phyloP scores from a whole-genome alignment of 2,113 vertebrate genomes.

The Natator depressus region DNA sequence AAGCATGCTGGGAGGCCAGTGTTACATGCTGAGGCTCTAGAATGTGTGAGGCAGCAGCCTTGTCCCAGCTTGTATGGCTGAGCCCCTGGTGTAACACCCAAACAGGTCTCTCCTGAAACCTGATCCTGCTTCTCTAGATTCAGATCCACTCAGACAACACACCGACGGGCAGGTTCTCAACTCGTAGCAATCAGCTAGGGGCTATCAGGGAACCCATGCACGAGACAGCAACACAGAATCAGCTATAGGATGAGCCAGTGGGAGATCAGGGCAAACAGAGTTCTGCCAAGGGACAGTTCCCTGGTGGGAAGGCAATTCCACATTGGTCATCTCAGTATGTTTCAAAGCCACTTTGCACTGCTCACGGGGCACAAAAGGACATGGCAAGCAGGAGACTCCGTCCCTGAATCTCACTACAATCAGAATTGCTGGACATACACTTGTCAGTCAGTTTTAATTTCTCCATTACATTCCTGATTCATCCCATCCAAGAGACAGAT shows the following conservation, averaged over 20 bases:
- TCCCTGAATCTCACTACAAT: neutral
- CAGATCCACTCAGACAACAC: neutral
- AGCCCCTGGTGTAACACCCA: neutral
- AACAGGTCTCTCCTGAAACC: neutral
- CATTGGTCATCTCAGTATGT: neutral
- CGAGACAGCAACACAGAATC: neutral
- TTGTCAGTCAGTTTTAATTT: neutral
- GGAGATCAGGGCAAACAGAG: neutral
- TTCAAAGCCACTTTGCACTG: neutral
- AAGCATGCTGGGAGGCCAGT: neutral
- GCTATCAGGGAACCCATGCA: neutral
- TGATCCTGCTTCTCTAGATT: neutral
- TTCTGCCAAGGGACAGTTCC: neutral
- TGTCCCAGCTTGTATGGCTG: neutral
- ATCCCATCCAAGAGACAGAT: neutral
- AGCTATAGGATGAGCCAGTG: accelerated
- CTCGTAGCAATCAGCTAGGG: neutral
- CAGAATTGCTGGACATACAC: neutral
- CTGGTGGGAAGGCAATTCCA: neutral
- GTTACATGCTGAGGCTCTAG: neutral
- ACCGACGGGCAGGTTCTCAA: neutral
- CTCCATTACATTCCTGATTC: neutral
- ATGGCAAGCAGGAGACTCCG: accelerated
- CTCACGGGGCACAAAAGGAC: neutral
- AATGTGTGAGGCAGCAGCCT: neutral